A percentile compares a stretch with the other conserved stretches of the same genome.
Conservation (phyloP, 2,113 vertebrate species). For the Equus quagga region DNA sequence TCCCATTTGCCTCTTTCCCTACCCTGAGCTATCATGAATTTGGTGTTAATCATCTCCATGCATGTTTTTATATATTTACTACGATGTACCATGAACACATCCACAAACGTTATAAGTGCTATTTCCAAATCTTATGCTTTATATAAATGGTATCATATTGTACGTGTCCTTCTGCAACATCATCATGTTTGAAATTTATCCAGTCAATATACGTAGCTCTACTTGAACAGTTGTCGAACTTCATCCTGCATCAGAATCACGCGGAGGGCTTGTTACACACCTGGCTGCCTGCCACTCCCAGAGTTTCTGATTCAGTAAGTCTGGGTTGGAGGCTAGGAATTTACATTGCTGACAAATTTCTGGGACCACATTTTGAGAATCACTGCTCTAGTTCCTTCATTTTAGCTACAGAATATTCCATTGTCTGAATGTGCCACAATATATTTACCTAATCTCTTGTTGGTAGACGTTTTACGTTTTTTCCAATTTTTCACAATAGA, state of each 20-base stretch:
- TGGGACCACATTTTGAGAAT: not conserved
- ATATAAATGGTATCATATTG: not conserved
- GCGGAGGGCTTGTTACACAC: not conserved
- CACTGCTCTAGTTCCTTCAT: not conserved
- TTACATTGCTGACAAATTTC: not conserved
- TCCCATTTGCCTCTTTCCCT: not conserved
- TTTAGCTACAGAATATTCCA: not conserved
- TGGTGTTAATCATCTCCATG: not conserved
- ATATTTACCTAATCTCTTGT: not conserved
- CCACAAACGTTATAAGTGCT: not conserved
- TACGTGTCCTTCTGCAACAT: not conserved
- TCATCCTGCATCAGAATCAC: not conserved
- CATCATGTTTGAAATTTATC: not conserved
- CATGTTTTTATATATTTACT: not conserved
- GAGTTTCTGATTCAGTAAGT: not conserved
- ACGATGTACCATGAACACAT: not conserved
- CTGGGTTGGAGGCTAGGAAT: not conserved
- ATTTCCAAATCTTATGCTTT: not conserved
- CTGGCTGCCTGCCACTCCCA: not conserved
- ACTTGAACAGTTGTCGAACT: not conserved
- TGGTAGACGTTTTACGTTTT: not conserved
- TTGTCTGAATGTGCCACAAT: not conserved
- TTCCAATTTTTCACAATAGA: not conserved
- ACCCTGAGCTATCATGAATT: not conserved
- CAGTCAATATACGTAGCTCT: not conserved